A percentile compares a stretch with the other conserved stretches of the same genome.
Evolutionary conservation across 2,797 vertebrate genomes (phyloP).

Genomic region (Anabacerthia variegaticeps): DNA sequence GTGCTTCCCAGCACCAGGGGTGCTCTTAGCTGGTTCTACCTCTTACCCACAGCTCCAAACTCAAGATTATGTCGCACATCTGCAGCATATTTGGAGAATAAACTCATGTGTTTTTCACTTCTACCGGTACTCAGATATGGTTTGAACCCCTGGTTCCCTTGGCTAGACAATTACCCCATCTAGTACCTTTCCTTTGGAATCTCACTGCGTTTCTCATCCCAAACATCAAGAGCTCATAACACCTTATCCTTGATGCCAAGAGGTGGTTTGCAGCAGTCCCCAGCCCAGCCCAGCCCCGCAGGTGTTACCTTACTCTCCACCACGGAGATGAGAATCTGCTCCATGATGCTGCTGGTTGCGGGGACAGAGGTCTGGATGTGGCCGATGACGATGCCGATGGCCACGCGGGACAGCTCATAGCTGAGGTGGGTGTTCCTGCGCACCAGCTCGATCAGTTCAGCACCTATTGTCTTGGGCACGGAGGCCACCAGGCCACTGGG

Average conservation of each 20-base stretch:
- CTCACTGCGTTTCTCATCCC: background rate
- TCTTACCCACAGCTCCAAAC: background rate
- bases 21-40: background rate
- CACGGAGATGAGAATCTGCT: slow-evolving; percentile 92
- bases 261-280: background rate
- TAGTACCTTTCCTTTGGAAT: background rate
- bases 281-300: accelerated
- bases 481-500: slow-evolving; percentile 11
- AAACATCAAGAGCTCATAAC: accelerated
- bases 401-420: slow-evolving; percentile 93
- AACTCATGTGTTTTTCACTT: background rate
- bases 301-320: slow-evolving; percentile 90
- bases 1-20: background rate
- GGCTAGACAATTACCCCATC: background rate
- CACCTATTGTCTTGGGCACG: slow-evolving; percentile 88
- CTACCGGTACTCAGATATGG: background rate
- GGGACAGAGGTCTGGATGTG: slow-evolving; percentile 90
- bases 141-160: background rate
- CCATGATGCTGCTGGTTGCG: slow-evolving; percentile 82
- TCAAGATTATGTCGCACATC: background rate
- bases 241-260: background rate
- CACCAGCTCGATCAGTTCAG: slow-evolving; percentile 94
- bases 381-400: slow-evolving; percentile 91
- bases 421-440: slow-evolving; percentile 94
- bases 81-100: background rate